Percentiles rank a stretch among this genome's conserved stretches.
phyloP scores from a whole-genome alignment of 1,140 invertebrate species.

The Argopecten irradians region DNA sequence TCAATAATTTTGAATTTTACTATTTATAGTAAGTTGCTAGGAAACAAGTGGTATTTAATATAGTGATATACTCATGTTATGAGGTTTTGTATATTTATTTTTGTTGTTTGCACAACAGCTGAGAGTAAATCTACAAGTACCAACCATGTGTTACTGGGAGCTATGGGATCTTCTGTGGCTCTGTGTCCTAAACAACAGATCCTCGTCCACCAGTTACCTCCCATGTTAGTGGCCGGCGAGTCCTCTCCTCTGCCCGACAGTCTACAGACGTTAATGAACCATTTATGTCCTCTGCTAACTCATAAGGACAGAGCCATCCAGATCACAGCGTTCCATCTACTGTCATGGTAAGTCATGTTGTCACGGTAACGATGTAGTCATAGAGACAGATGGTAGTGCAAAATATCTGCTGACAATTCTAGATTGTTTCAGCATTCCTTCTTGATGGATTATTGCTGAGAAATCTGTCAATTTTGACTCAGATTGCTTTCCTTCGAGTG shows the following conservation, averaged over 20 bases:
- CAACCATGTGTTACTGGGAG: conserved; percentile 44
- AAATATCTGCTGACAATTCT: no score
- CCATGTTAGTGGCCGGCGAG: conserved; percentile 69
- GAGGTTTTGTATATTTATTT: neutral
- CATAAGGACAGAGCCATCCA: conserved; percentile 66
- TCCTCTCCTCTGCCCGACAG: conserved; percentile 69
- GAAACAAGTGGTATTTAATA: no score
- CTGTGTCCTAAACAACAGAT: conserved; percentile 63
- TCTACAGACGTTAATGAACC: conserved; percentile 73
- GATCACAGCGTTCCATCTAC: conserved; percentile 68
- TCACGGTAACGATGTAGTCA: no score
- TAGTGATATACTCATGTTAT: no score
- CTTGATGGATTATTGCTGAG: no score
- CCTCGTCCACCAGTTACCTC: conserved; percentile 69
- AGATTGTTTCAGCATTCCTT: no score
- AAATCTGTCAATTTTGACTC: no score
- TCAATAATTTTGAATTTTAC: no score
- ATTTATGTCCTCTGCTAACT: conserved; percentile 72
- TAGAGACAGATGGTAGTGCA: neutral
- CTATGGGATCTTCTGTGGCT: conserved; percentile 58
- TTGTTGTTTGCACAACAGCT: neutral
- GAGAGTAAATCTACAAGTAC: conserved; percentile 26
- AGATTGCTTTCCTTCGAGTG: no score
- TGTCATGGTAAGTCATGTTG: conserved; percentile 60
- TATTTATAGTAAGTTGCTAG: no score